phyloP scores from a whole-genome alignment of 2,797 vertebrate genomes.

The Oryzias sinensis region DNA sequence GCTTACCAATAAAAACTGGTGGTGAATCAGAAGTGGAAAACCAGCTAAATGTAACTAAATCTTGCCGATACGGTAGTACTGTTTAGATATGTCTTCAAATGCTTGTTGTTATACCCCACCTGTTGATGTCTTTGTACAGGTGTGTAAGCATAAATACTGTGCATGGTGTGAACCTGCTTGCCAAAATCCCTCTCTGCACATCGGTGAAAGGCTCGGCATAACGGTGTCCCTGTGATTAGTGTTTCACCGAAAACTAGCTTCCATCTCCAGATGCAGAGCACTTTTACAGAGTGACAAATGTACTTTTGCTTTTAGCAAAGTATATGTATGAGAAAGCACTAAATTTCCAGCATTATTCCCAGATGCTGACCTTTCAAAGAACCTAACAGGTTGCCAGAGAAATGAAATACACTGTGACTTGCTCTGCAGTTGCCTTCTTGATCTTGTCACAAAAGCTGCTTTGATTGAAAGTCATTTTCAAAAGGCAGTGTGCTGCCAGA shows the following conservation, averaged over 20 bases:
- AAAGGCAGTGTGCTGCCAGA: conserved; percentile 30
- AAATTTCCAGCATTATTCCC: conserved; percentile 33
- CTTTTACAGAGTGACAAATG: conserved; percentile 45
- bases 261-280: conserved; percentile 47
- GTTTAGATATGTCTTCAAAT: conserved; percentile 21
- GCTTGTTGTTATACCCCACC: conserved; percentile 19
- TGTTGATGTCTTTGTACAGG: conserved; percentile 51
- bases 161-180: conserved; percentile 66
- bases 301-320: conserved; percentile 49
- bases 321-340: conserved; percentile 49
- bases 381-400: conserved; percentile 36
- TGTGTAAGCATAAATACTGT: conserved; percentile 53
- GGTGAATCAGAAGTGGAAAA: conserved; percentile 7
- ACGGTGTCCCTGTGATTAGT: conserved; percentile 53
- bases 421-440: conserved; percentile 70
- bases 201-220: conserved; percentile 57
- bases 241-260: conserved; percentile 52
- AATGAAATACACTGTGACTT: conserved; percentile 68
- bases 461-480: conserved; percentile 17
- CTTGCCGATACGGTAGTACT: conserved; percentile 24
- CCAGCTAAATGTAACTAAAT: conserved; percentile 28
- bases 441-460: conserved; percentile 52
- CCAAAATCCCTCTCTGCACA: conserved; percentile 49
- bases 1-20: conserved; percentile 3
- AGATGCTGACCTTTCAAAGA: conserved; percentile 38